Evolutionary conservation across 2,888 invertebrate genomes (phyloP), one percentile per base, ranked within the genome.

Genomic region (Pasiphila rectangulata): DNA sequence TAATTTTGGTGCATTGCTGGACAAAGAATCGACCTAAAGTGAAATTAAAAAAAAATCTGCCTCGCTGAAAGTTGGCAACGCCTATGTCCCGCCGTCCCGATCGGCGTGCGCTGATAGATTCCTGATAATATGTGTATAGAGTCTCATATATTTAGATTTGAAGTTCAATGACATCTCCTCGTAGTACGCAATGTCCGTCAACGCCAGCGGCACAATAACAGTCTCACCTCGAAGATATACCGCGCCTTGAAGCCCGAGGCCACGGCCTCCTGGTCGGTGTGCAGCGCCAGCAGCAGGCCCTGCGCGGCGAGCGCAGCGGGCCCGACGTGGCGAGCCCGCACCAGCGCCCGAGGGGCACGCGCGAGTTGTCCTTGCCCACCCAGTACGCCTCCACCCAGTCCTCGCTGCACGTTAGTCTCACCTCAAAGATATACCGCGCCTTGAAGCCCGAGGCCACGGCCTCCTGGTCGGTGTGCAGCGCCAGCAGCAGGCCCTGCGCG

Each of bases 381-480:
- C 97, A 96, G 90, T 95, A 97, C 71, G 97, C 94, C 83, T 97
- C 97, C 69, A 97, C 90, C 96, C 96, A 97, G 86, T 98, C 24
- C n/a, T 10, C 10, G 5, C 93, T 94, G 24, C 24, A 10, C 12
- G 10, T 12, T 5, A 20, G 23, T 4, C 36, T 27, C 2, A 89
- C 90, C 87, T 98, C 95, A 79, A 98, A 99, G 64, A 96, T 94
- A 80, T 98, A 99, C 65, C 95, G 91, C 7, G 98, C 99, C 78
- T 97, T 97, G 84, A 99, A 99, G 16, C 99, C 99, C 65, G 97
- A 97, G 59, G 94, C 96, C 36, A 98, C 97, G 46, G 93, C 94
- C 59, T 94, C 94, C 17, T 91, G 91, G 78, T 98, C 95, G 20
- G 98, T 96, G 74, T 96, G 95, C 65, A 99, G 91, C 44, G 97